Evolutionary conservation across 2,113 vertebrate species (phyloP), one percentile per base, ranked within the genome.

Genomic region (Lepidothrix coronata): DNA sequence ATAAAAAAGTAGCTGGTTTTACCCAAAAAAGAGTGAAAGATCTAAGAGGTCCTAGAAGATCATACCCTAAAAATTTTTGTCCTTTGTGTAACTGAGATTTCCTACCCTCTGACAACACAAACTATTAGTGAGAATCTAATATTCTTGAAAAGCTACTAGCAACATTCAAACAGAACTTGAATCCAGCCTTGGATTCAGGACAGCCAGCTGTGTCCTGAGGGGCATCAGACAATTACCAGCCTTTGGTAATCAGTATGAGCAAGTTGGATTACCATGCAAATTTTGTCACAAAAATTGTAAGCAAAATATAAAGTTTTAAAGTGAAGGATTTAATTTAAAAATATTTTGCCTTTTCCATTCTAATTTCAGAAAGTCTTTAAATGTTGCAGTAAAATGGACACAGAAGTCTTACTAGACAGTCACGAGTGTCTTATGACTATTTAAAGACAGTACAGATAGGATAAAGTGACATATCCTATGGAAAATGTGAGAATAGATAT

Each of bases 221-320:
- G n/a, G n/a, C n/a, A n/a, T n/a, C n/a, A n/a, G n/a, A n/a, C n/a
- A n/a, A n/a, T n/a, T n/a, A n/a, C 4, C 14, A 48, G 17, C 14
- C 23, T 67, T 48, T 44, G 57, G 5, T 62, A 71, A 79, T 61
- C 7, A 9, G 21, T 21, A 79, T 0, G 0, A 43, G 25, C 11
- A 57, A 75, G 41, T 4, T 58, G 9, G 28, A 70, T 46, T 55
- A 10, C 2, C 1, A 10, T 23, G 41, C 5, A 51, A 51, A 17
- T 35, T 65, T 70, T 66, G 18, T 18, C 12, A 75, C 21, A 82
- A 82, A 70, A 63, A 49, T 2, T 13, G 1, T 20, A 39, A 55
- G 22, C 10, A 41, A 82, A 74, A 73, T 27, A 59, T 3, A 65
- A 21, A 0, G 8, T 43, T 71, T 85, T 41, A 5, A 89, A 83